Evolutionary conservation across 1,140 invertebrate genomes (phyloP).

Genomic region (Adoxophyes honmai): DNA sequence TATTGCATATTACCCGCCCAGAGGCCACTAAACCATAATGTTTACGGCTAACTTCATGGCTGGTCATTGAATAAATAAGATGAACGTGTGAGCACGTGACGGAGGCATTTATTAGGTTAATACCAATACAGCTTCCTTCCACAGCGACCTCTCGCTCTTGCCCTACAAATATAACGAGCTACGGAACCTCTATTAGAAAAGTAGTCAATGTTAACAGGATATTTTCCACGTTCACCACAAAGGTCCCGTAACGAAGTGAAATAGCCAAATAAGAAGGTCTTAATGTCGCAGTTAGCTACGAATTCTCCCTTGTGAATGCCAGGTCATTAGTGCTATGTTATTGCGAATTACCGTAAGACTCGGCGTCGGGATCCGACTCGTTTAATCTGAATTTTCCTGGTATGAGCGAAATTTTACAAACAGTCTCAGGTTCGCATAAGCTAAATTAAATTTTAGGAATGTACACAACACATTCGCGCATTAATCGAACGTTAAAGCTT

Average conservation of each 20-base stretch:
- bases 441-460: constrained; percentile 33
- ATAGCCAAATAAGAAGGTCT: constrained; percentile 72
- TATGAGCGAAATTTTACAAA: constrained; percentile 37
- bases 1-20: too few relatives aligned
- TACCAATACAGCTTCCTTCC: too few relatives aligned
- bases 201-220: constrained; percentile 27
- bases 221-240: constrained; percentile 39
- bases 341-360: constrained; percentile 58
- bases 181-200: background rate
- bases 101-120: too few relatives aligned
- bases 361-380: constrained; percentile 34
- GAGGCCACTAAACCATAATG: too few relatives aligned
- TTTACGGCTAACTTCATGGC: too few relatives aligned
- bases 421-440: constrained; percentile 33
- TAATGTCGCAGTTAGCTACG: constrained; percentile 69
- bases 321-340: constrained; percentile 68
- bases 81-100: too few relatives aligned
- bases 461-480: constrained; percentile 28
- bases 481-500: constrained; percentile 17
- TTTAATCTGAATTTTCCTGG: constrained; percentile 57
- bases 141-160: too few relatives aligned
- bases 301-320: constrained; percentile 65
- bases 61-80: too few relatives aligned
- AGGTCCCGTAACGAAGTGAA: constrained; percentile 62
- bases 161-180: too few relatives aligned